phyloP scores from a whole-genome alignment of 30 jellyfish, hydroid and myxozoan species.

The Rhopilema esculentum region DNA sequence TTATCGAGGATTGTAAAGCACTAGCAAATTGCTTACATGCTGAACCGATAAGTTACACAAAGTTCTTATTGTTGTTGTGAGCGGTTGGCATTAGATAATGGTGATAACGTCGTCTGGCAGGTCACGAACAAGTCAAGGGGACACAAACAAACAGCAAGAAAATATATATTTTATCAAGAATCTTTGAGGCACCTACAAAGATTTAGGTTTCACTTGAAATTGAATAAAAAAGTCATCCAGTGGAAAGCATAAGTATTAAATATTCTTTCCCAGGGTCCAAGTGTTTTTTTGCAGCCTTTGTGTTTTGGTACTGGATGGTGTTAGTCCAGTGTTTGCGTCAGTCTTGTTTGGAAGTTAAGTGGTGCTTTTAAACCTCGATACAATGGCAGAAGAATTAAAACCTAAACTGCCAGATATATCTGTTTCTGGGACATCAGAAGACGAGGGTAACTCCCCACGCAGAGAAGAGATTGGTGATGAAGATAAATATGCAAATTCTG shows the following conservation, averaged over 20 bases:
- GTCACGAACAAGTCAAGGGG: background rate
- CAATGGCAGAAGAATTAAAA: background rate
- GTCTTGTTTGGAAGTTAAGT: background rate
- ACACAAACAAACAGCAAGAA: background rate
- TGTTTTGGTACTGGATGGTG: too few relatives aligned
- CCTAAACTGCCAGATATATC: conserved; percentile 61
- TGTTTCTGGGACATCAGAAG: conserved; percentile 58
- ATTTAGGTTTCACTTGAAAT: background rate
- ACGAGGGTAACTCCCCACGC: background rate
- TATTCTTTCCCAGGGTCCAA: too few relatives aligned
- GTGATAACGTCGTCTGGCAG: background rate
- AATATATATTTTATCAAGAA: background rate
- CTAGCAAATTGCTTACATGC: too few relatives aligned
- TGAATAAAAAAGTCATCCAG: too few relatives aligned
- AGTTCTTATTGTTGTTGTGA: background rate
- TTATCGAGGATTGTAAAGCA: too few relatives aligned
- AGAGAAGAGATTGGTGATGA: background rate
- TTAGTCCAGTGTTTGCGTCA: too few relatives aligned
- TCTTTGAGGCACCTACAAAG: too few relatives aligned
- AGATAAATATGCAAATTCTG: background rate
- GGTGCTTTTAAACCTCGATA: background rate
- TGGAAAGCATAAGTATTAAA: too few relatives aligned
- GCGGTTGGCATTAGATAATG: background rate
- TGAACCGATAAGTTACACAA: background rate
- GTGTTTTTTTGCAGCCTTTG: too few relatives aligned